Percentiles rank a stretch among this genome's conserved stretches.
phyloP scores from a whole-genome alignment of 2,797 vertebrate species.

The Myoxocephalus aenaeus region DNA sequence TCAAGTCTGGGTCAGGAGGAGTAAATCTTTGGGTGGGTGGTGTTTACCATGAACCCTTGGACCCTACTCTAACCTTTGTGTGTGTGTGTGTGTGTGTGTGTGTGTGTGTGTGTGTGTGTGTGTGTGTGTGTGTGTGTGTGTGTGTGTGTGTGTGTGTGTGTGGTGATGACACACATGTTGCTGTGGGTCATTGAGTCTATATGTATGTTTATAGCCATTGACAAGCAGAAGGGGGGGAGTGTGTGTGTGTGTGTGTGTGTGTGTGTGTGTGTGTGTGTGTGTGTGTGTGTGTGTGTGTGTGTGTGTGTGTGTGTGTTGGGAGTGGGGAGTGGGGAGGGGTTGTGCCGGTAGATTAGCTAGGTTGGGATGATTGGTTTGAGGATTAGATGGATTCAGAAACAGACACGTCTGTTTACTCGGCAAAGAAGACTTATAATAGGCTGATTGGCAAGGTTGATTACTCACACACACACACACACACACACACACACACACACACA shows the following conservation, averaged over 20 bases:
- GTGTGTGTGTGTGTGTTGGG: conserved; percentile 3
- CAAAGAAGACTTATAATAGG: conserved; percentile 73
- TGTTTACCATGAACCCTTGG: conserved; percentile 59
- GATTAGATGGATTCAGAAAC: conserved; percentile 78
- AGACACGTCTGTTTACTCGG: conserved; percentile 78
- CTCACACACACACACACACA: conserved; percentile 40
- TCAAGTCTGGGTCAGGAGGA: conserved; percentile 68
- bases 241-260: conserved; percentile 24
- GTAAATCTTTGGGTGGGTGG: conserved; percentile 61
- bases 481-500: conserved; percentile 30
- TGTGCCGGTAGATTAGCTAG: conserved; percentile 73
- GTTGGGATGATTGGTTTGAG: conserved; percentile 78
- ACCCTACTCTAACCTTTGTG: conserved; percentile 63
- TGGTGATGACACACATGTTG: conserved; percentile 51
- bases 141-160: conserved; percentile 36
- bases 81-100: conserved; percentile 18
- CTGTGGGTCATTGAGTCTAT: conserved; percentile 62
- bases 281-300: conserved; percentile 20
- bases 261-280: conserved; percentile 39
- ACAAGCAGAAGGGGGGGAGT: conserved; percentile 42
- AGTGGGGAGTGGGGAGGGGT: conserved; percentile 34
- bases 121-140: conserved; percentile 36
- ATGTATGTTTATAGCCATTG: conserved; percentile 60
- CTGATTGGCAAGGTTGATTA: conserved; percentile 77
- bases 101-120: conserved; percentile 49